Conservation (phyloP, 2,113 vertebrate genomes). For the rabbit (Oryctolagus cuniculus) region DNA sequence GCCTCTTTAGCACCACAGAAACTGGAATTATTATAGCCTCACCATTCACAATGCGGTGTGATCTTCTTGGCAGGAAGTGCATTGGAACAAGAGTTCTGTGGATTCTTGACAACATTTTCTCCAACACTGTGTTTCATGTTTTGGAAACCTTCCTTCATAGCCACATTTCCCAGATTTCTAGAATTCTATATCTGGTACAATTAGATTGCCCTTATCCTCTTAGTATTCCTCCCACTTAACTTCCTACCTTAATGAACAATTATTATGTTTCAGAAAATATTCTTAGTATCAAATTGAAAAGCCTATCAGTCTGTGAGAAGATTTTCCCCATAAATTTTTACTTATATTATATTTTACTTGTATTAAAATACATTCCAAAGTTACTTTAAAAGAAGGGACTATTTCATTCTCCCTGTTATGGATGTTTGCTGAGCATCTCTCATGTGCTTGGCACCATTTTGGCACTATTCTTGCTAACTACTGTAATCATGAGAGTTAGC, state of each 20-base stretch:
- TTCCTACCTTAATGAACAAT: neutral
- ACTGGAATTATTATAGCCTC: neutral
- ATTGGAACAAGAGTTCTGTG: neutral
- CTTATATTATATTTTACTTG: neutral
- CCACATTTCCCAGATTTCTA: neutral
- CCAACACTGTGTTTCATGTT: neutral
- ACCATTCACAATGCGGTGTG: neutral
- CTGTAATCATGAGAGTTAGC: neutral
- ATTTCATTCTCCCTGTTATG: neutral
- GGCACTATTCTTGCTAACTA: neutral
- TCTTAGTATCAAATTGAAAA: neutral
- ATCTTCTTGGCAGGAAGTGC: neutral
- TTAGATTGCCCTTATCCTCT: neutral
- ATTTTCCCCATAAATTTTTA: neutral
- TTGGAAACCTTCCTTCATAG: neutral
- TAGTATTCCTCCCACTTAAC: neutral
- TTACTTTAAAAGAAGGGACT: neutral
- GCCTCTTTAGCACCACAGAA: neutral
- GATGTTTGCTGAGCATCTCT: neutral
- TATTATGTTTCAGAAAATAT: neutral
- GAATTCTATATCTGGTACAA: neutral
- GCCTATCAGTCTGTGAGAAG: neutral
- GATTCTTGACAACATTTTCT: neutral
- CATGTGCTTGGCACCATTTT: neutral
- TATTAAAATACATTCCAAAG: neutral